These are phyloP conservation scores for Ceratina japonica DNA, from an alignment of 1,140 invertebrate species.

Conservation along the genomic window DNA sequence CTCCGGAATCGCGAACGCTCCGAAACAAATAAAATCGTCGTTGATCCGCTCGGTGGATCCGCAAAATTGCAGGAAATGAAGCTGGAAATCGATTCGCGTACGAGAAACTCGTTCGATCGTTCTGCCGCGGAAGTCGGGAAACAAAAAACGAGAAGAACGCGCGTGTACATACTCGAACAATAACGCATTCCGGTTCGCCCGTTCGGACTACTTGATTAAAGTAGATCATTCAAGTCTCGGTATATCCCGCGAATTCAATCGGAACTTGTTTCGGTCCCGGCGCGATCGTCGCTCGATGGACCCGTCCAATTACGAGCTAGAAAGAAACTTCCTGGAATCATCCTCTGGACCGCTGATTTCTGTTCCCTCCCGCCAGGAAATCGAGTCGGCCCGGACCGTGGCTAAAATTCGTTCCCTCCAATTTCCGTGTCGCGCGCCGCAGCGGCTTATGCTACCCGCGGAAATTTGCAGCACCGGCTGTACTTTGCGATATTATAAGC, in stretches of 20 bases:
- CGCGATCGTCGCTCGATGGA: constrained; percentile 22
- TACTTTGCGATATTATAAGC: too few relatives aligned
- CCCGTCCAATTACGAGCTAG: constrained; percentile 34
- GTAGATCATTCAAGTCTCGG: constrained; percentile 27
- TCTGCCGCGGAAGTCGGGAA: neutral
- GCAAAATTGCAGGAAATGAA: too few relatives aligned
- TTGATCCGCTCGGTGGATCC: too few relatives aligned
- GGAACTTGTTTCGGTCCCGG: constrained; percentile 27
- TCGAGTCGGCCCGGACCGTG: constrained; percentile 9
- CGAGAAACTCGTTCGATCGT: constrained; percentile 17
- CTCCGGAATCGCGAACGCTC: neutral
- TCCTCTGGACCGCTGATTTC: neutral
- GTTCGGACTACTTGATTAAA: constrained; percentile 20
- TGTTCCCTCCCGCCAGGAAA: constrained; percentile 5
- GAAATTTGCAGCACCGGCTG: constrained; percentile 9
- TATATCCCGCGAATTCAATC: constrained; percentile 35
- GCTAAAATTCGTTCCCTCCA: constrained; percentile 26
- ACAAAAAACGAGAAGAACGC: neutral
- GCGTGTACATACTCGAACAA: constrained; percentile 22
- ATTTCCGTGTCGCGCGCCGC: constrained; percentile 26
- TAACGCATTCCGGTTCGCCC: constrained; percentile 4
- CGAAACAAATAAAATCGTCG: neutral
- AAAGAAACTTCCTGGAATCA: constrained; percentile 8
- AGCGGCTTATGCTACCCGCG: neutral
- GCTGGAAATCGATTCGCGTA: neutral